A percentile compares a stretch with the other conserved stretches of the same genome.
Evolutionary conservation across 2,113 vertebrate species (phyloP).

Genomic region (Brevimyrus niger): DNA sequence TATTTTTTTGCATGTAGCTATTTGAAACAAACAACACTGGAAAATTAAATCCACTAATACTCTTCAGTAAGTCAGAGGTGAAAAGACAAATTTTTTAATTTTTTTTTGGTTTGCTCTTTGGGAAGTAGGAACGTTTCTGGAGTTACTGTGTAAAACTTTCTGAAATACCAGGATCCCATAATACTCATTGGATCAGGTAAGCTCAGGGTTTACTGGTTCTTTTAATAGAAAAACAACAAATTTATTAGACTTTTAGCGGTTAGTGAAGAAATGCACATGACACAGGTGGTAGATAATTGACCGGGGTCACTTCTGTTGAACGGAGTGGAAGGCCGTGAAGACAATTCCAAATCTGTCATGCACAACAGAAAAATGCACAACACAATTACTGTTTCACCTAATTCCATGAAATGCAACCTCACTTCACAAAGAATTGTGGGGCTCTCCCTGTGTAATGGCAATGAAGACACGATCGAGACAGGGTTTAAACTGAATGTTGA

Average conservation of each 20-base stretch:
- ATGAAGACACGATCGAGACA: background rate
- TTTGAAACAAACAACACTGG: conserved; percentile 53
- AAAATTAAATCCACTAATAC: conserved; percentile 53
- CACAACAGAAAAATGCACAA: background rate
- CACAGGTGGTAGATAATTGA: background rate
- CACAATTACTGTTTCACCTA: background rate
- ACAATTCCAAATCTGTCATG: background rate
- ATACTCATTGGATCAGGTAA: conserved; percentile 38
- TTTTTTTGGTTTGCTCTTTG: background rate
- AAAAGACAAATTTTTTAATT: background rate
- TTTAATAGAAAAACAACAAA: conserved; percentile 38
- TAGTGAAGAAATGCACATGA: background rate
- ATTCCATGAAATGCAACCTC: background rate
- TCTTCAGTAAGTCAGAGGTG: conserved; percentile 43
- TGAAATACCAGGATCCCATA: conserved; percentile 46
- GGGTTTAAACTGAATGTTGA: background rate
- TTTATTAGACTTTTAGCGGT: background rate
- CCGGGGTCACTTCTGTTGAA: background rate
- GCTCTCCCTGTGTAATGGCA: background rate
- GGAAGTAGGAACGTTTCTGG: background rate
- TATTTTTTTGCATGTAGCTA: conserved; percentile 63
- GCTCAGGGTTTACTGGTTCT: conserved; percentile 35
- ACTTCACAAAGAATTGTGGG: background rate
- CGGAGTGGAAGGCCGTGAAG: background rate
- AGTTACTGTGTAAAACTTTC: background rate